A percentile compares a stretch with the other conserved stretches of the same genome.
Evolutionary conservation across 1,140 invertebrate species (phyloP).

Genomic region (Heterodera schachtii): DNA sequence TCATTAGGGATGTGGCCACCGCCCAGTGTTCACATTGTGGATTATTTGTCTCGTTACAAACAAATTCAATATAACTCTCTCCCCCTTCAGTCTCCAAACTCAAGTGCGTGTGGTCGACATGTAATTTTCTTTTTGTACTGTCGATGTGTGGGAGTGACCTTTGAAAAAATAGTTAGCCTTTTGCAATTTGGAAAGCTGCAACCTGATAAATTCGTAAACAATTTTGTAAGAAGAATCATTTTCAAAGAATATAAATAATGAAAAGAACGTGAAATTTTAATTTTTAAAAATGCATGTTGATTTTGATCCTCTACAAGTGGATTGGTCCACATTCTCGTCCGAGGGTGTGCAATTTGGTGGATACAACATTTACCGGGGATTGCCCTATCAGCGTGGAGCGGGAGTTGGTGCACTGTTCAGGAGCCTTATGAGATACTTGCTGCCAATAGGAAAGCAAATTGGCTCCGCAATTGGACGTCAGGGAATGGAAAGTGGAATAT

Average conservation of each 20-base stretch:
- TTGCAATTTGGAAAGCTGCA: neutral
- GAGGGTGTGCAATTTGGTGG: neutral
- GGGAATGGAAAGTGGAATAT: neutral
- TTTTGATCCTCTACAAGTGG: constrained; percentile 10
- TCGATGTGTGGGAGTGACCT: neutral
- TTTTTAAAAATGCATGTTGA: constrained; percentile 17
- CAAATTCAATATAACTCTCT: neutral
- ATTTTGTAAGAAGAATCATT: neutral
- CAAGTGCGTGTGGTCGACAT: neutral
- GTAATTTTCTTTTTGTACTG: constrained; percentile 9
- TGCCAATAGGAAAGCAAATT: constrained; percentile 5
- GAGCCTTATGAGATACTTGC: neutral
- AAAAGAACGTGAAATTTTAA: neutral
- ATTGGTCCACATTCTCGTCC: constrained; percentile 6
- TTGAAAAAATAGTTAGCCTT: neutral
- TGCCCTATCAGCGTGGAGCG: neutral
- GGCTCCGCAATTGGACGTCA: constrained; percentile 5
- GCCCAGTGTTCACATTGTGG: neutral
- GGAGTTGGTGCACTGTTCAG: neutral
- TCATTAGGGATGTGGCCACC: neutral
- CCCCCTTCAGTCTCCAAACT: neutral
- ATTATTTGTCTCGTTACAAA: neutral
- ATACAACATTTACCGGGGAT: neutral
- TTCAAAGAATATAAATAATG: constrained; percentile 2
- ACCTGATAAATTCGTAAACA: too few relatives aligned